phyloP scores from a whole-genome alignment of 2,888 invertebrate genomes.

The Synergus umbraculus region DNA sequence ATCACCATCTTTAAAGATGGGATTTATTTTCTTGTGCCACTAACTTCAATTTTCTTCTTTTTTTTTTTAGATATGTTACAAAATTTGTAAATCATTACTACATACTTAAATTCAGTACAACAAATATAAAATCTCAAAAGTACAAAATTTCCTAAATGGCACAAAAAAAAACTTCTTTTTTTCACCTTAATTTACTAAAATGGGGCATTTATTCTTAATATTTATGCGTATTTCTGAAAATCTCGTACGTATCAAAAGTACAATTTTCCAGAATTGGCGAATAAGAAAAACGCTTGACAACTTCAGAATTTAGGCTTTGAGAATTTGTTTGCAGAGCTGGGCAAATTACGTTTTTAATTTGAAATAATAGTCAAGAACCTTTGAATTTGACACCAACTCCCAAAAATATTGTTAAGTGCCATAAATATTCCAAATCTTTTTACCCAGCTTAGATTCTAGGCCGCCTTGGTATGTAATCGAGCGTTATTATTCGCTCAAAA shows the following conservation, averaged over 20 bases:
- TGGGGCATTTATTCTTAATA: neutral
- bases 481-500: neutral
- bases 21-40: neutral
- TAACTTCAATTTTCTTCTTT: no score
- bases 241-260: neutral
- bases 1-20: neutral
- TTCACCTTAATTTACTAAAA: neutral
- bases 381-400: no score
- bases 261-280: neutral
- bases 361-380: no score
- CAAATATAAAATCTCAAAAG: neutral
- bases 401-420: no score
- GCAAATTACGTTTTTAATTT: neutral
- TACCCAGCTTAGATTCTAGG: slow-evolving; percentile 2
- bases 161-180: neutral
- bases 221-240: neutral
- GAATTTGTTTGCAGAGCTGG: neutral
- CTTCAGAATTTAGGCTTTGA: neutral
- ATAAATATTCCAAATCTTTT: neutral
- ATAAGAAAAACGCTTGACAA: neutral
- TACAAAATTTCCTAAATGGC: neutral
- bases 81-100: no score
- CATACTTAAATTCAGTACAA: neutral
- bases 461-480: neutral
- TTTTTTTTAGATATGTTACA: no score